Percentiles rank a stretch among this genome's conserved stretches.
These are phyloP conservation scores for Phainopepla nitens DNA, from an alignment of 2,113 vertebrate species.

Conservation along the genomic window DNA sequence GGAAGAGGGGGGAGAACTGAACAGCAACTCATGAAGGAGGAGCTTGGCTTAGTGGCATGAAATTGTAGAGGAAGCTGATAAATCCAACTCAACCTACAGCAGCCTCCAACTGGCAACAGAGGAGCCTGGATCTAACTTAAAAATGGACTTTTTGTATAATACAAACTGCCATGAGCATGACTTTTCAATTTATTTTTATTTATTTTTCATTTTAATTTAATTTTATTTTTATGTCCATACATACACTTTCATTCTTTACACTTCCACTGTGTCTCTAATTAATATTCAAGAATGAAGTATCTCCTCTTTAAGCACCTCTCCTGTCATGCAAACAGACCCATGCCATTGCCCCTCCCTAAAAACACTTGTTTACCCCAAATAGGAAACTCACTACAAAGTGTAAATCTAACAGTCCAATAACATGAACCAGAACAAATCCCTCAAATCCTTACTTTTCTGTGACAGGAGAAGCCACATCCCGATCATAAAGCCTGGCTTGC, in stretches of 20 bases:
- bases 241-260: not conserved
- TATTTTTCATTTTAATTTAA: too few species aligned
- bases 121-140: not conserved
- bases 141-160: fast-evolving
- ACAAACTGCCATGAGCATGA: not conserved
- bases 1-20: not conserved
- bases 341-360: not conserved
- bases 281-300: not conserved
- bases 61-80: not conserved
- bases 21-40: not conserved
- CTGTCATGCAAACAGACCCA: not conserved
- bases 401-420: not conserved
- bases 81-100: not conserved
- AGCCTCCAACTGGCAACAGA: not conserved
- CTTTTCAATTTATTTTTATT: not conserved
- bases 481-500: conserved; percentile 95
- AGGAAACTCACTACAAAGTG: not conserved
- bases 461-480: conserved; percentile 86
- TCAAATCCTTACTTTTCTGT: conserved; percentile 85
- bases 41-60: not conserved
- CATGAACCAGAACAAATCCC: not conserved
- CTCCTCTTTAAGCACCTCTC: not conserved
- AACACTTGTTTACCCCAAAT: not conserved
- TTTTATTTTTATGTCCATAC: not conserved
- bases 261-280: not conserved